Evolutionary conservation across 2,888 invertebrate species (phyloP), one percentile per base, ranked within the genome.

Genomic region (Pristionchus entomophagus): DNA sequence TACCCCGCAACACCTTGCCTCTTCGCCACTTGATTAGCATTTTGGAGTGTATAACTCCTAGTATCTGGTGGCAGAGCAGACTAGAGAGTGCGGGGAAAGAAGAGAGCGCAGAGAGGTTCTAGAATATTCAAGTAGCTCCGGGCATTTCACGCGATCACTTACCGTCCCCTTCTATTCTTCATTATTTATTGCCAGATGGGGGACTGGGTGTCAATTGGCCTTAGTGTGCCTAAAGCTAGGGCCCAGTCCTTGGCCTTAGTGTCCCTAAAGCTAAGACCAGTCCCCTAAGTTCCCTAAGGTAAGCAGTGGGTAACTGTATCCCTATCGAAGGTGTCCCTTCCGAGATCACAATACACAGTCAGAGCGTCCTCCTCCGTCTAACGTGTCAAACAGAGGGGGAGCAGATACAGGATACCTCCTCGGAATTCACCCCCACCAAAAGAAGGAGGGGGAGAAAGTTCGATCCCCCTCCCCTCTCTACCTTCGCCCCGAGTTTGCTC

Each of bases 11-110:
- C 73, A 73, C 73, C 73, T 73, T 26, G 6, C 32, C 38, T 12
- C 29, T 10, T 29, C 32, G n/a, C 51, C 56, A 51, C 53, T 86
- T 88, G 86, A 84, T 86, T 85, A 83, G 85, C 88, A 86, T 73
- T 73, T 73, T 32, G 22, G 73, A 73, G 73, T n/a, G 41, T 78
- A n/a, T n/a, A n/a, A n/a, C n/a, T n/a, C n/a, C n/a, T n/a, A n/a
- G n/a, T n/a, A 85, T 84, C 84, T 81, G 78, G 77, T 81, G 62
- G 49, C 8, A 59, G 82, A 41, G 82, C 22, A 10, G 59, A 32
- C 56, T 26, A 62, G 82, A 59, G 35, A 80, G 29, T 0, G 19
- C 19, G 82, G 22, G 59, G 32, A 82, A 59, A 26, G 14, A 17
- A 59, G 51, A 62, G 82, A 29, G 32, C n/a, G 41, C 56, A 45